phyloP scores from a whole-genome alignment of 1,140 invertebrate species.

The Meloidogyne exigua region DNA sequence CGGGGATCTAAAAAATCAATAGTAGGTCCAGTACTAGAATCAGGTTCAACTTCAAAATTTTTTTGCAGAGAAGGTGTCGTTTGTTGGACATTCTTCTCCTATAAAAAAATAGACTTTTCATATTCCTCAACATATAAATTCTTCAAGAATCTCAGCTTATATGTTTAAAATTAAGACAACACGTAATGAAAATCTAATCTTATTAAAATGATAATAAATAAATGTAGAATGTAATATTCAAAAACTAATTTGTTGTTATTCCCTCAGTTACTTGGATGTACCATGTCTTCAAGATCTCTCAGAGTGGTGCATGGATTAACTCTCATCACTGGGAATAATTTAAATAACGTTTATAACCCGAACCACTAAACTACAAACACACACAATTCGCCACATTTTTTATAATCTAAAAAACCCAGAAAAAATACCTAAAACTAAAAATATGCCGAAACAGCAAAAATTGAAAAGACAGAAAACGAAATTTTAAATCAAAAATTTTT shows the following conservation, averaged over 20 bases:
- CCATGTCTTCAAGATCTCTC: not conserved
- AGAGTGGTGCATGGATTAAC: not conserved
- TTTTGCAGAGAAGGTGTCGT: not conserved
- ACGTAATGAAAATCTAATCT: no score
- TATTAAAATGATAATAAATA: no score
- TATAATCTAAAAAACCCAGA: not conserved
- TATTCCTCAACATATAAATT: no score
- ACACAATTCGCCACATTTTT: not conserved
- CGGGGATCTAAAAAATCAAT: conserved; percentile 54
- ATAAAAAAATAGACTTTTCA: no score
- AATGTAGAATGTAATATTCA: not conserved
- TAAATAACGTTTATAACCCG: not conserved
- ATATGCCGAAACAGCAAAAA: no score
- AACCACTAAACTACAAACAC: not conserved
- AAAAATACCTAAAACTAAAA: no score
- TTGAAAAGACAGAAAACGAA: no score
- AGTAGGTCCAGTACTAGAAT: conserved; percentile 21
- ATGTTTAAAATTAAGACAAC: no score
- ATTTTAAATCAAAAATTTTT: no score
- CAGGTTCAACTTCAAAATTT: conserved; percentile 17
- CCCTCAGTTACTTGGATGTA: not conserved
- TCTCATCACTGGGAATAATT: not conserved
- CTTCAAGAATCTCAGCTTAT: no score
- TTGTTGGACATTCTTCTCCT: not conserved
- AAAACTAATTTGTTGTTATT: not conserved